phyloP scores from a whole-genome alignment of 2,888 invertebrate species.

The Apodemia duryi region DNA sequence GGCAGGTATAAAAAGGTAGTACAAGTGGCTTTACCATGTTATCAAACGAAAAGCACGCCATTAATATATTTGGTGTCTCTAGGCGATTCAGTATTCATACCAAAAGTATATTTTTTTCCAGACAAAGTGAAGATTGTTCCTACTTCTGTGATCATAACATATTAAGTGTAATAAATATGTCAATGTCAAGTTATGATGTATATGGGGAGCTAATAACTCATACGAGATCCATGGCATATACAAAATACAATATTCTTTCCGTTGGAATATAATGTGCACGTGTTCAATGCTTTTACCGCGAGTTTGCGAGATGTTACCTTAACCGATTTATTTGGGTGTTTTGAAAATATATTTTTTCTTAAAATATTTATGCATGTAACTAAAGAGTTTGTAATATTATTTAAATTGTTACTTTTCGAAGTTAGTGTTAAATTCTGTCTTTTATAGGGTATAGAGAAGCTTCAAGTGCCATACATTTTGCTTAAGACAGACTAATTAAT shows the following conservation, averaged over 20 bases:
- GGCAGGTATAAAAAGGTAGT: too few species aligned
- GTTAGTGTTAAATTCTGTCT: too few species aligned
- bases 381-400: too few species aligned
- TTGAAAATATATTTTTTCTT: too few species aligned
- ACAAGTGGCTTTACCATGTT: too few species aligned
- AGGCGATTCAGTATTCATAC: neutral
- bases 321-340: neutral
- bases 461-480: too few species aligned
- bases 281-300: neutral
- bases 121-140: neutral
- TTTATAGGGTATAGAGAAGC: too few species aligned
- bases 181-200: neutral
- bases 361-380: too few species aligned
- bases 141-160: constrained; percentile 8
- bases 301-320: neutral
- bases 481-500: too few species aligned
- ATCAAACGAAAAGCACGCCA: too few species aligned
- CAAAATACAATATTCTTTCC: constrained; percentile 3
- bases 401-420: too few species aligned
- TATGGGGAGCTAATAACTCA: neutral
- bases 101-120: neutral
- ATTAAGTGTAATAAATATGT: constrained; percentile 14
- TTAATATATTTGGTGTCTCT: too few species aligned
- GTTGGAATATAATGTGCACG: neutral
- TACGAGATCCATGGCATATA: constrained; percentile 7